A percentile compares a stretch with the other conserved stretches of the same genome.
Evolutionary conservation across 2,888 invertebrate genomes (phyloP).

Genomic region (Scaptomyza caliginosa): DNA sequence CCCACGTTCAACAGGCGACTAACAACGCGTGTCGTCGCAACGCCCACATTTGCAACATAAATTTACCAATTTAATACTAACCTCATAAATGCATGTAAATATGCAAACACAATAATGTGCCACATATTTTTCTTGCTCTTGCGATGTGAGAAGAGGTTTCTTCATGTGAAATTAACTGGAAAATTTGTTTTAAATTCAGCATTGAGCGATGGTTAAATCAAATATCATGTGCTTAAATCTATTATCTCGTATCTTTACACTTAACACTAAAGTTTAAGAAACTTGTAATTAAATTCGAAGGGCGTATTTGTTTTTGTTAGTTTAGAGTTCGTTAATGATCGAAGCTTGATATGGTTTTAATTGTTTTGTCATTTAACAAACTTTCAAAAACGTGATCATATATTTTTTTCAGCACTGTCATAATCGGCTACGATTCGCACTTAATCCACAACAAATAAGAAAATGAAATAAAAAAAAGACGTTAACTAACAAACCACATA

Average conservation of each 20-base stretch:
- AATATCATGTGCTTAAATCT: constrained; percentile 26
- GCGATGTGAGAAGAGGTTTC: constrained; percentile 33
- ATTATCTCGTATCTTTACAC: neutral
- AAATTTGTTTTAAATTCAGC: constrained; percentile 59
- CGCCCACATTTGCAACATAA: constrained; percentile 67
- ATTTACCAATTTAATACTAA: constrained; percentile 72
- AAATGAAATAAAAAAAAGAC: constrained; percentile 4
- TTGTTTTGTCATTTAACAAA: constrained; percentile 47
- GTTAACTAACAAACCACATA: constrained; percentile 38
- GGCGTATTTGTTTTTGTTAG: neutral
- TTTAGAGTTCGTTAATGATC: constrained; percentile 36
- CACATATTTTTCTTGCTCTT: constrained; percentile 76
- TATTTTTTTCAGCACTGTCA: constrained; percentile 43
- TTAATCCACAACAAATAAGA: constrained; percentile 32
- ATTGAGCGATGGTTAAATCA: constrained; percentile 7
- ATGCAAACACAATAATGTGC: constrained; percentile 67
- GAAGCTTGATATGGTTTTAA: constrained; percentile 51
- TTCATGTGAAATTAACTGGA: constrained; percentile 62
- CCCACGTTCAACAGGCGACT: constrained; percentile 50
- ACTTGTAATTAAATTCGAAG: constrained; percentile 5
- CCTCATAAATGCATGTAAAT: constrained; percentile 76
- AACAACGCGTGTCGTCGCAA: constrained; percentile 76
- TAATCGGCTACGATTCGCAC: constrained; percentile 38
- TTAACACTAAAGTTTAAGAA: neutral
- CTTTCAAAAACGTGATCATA: constrained; percentile 58